Conservation (phyloP, 2,888 invertebrate genomes). For the Andricus curvator region DNA sequence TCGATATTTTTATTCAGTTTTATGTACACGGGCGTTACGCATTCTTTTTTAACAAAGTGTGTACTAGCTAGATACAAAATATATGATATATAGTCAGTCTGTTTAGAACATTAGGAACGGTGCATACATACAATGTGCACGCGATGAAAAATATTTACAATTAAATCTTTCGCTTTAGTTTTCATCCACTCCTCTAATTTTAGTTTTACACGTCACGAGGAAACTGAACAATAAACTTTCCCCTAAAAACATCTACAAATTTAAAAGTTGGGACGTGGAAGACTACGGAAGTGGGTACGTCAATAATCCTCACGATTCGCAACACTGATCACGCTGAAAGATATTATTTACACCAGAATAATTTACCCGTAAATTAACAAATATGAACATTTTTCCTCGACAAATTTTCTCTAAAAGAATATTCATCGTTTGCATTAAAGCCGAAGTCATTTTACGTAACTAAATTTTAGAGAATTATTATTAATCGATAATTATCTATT, state of each 20-base stretch:
- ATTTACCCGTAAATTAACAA: background rate
- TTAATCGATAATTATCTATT: background rate
- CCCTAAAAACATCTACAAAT: constrained; percentile 26
- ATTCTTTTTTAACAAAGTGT: constrained; percentile 54
- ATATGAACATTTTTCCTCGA: constrained; percentile 8
- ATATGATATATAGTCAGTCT: constrained; percentile 76
- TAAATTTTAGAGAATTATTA: background rate
- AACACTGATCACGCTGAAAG: constrained; percentile 22
- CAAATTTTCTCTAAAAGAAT: background rate
- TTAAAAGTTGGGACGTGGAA: constrained; percentile 21
- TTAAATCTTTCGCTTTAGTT: constrained; percentile 10
- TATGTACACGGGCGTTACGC: constrained; percentile 52
- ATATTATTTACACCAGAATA: constrained; percentile 16
- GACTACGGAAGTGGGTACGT: constrained; percentile 30
- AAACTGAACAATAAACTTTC: background rate
- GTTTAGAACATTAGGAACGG: constrained; percentile 60
- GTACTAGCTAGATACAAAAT: constrained; percentile 58
- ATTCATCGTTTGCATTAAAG: background rate
- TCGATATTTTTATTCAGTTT: constrained; percentile 48
- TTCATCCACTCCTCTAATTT: constrained; percentile 12
- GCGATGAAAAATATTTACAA: constrained; percentile 38
- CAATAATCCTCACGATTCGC: constrained; percentile 33
- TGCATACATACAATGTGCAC: constrained; percentile 33
- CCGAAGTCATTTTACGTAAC: background rate
- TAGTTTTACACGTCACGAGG: constrained; percentile 2